Conservation (phyloP, 1,140 invertebrate species). For the Heterodera schachtii region DNA sequence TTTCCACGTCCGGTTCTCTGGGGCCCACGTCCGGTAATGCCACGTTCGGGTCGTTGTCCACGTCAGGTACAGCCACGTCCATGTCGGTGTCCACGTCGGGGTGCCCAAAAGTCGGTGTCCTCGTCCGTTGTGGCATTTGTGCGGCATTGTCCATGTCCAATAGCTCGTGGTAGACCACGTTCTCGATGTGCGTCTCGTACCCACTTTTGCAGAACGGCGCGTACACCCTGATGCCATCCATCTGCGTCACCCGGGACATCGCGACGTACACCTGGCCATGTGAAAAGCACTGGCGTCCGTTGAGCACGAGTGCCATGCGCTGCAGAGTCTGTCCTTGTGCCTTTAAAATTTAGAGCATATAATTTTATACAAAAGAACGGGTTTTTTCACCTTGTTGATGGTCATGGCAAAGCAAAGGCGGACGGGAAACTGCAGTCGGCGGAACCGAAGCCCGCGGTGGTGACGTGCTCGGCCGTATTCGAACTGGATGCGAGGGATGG, state of each 20-base stretch:
- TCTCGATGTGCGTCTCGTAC: constrained; percentile 8
- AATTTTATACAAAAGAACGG: neutral
- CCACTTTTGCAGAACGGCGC: neutral
- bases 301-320: constrained; percentile 62
- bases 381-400: constrained; percentile 67
- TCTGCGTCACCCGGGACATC: constrained; percentile 21
- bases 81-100: too few species aligned
- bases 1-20: too few species aligned
- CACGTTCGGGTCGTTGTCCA: too few species aligned
- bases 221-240: constrained; percentile 11
- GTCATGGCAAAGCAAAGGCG: constrained; percentile 69
- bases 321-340: constrained; percentile 68
- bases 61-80: too few species aligned
- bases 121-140: neutral
- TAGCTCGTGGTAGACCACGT: constrained; percentile 27
- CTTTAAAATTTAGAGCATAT: too few species aligned
- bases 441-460: neutral
- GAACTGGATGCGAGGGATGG: neutral
- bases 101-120: too few species aligned
- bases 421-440: constrained; percentile 69
- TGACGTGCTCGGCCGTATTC: neutral
- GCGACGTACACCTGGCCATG: constrained; percentile 67
- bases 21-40: too few species aligned
- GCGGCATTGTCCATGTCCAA: neutral
- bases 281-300: constrained; percentile 65